Base-by-base conservation (phyloP, 2,888 invertebrate species). In the Callinectes sapidus region DNA sequence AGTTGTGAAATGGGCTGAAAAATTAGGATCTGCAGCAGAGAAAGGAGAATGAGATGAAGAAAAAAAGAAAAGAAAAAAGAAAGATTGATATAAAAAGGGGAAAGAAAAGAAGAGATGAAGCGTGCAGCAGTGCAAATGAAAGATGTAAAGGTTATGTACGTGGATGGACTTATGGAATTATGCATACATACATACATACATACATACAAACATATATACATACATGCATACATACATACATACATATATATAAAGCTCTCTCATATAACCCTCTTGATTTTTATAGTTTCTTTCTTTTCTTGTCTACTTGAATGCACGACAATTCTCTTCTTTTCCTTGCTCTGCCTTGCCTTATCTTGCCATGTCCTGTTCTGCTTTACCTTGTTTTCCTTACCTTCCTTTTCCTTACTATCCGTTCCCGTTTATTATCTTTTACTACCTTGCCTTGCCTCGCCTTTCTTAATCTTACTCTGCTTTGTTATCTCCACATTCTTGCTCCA, bases 1-100 rank as follows among this genome's bases (percentile, higher is more conserved):
- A 86, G 39, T n/a, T 28, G 71, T 77, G 42, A 86, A 86, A 86
- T 39, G 42, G 86, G 39, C 16, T 23, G 86, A 86, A 86, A 42
- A 42, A 42, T 39, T 86, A 16, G 71, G 39, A 10, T 28, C 28
- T 23, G 77, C n/a, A 28, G 81, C 13, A 77, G 16, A 42, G 14
- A 81, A 90, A 77, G 16, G 54, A 42, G 54, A 90, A 48, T 32
- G 42, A 81, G 81, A 81, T 23, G 55, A 16, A 54, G n/a, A 13
- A 8, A 61, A 88, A 13, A 23, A 32, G 66, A 55, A 35, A 32
- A 89, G 39, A 89, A 16, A 32, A 89, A 16, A 32, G 14, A 48
- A 28, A 32, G 14, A 48, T 16, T 87, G 13, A n/a, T 23, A 18
- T 86, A 35, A 86, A 32, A 13, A 86, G 6, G 81, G 2, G 10